phyloP scores from a whole-genome alignment of 2,797 vertebrate species.

The Pangasius sanitwongsei region DNA sequence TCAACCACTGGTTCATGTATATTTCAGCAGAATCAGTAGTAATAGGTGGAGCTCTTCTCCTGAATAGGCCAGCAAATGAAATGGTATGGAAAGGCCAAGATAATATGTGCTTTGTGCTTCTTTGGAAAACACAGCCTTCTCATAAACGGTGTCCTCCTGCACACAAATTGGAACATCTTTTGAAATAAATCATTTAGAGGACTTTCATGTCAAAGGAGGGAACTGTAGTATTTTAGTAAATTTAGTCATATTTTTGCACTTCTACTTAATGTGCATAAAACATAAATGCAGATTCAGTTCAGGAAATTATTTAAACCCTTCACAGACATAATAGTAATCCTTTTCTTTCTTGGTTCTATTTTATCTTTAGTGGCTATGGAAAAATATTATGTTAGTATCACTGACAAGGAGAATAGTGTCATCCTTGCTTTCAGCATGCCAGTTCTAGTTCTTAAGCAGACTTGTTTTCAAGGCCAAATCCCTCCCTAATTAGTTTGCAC shows the following conservation, averaged over 20 bases:
- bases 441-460: constrained; percentile 10
- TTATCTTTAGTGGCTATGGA: neutral
- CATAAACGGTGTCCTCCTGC: constrained; percentile 25
- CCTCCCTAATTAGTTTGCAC: constrained; percentile 64
- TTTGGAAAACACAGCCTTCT: constrained; percentile 51
- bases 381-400: constrained; percentile 3
- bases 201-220: neutral
- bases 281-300: neutral
- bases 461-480: constrained; percentile 46
- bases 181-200: neutral
- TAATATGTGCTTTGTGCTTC: constrained; percentile 50
- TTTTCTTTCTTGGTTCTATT: neutral
- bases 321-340: neutral
- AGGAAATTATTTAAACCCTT: neutral
- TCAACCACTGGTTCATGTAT: constrained; percentile 66
- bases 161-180: neutral
- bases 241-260: neutral
- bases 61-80: constrained; percentile 60
- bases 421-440: constrained; percentile 20
- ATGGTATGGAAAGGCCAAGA: constrained; percentile 67
- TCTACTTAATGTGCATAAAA: neutral
- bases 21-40: constrained; percentile 68
- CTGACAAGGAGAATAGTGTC: constrained; percentile 14
- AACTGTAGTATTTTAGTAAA: neutral
- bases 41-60: constrained; percentile 57